Evolutionary conservation across 1,140 invertebrate genomes (phyloP), one percentile per base, ranked within the genome.

Genomic region (Alviniconcha marisindica): DNA sequence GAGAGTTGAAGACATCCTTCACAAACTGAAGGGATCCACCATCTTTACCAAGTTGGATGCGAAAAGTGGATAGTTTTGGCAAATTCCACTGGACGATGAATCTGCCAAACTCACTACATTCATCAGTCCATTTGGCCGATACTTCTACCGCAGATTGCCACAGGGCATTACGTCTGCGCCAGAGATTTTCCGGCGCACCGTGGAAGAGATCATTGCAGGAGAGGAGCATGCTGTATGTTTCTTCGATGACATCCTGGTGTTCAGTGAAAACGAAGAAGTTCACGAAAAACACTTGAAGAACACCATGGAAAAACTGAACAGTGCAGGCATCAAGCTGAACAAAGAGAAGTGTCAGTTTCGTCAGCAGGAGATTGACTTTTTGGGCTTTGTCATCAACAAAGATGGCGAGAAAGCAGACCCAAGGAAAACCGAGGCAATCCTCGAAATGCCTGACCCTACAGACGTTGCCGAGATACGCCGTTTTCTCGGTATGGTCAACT

Each of bases 51-150:
- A 77, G 31, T n/a, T 88, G 12, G 84, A 87, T 77, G 81, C 84
- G 0, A 78, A 40, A 2, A 71, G 28, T n/a, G 81, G 86, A 56
- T n/a, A n/a, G n/a, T 85, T 87, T 80, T 87, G 54, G 74, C 82
- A 88, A 42, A 48, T 88, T 14, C 79, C 40, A n/a, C 56, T 86
- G 1, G 83, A 82, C 7, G 15, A 71, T 54, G 74, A 78, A n/a
- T 83, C 38, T 56, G 71, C 48, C 24, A 66, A 83, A 40, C 71
- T 87, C 10, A 88, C 87, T 38, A 85, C 85, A 0, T 88, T 88
- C 78, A 89, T 88, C 44, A 87, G 84, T 1, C 93, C 93, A 18
- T 94, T 92, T 90, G 93, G 91, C 14, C 76, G 90, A 40, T 93
- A 84, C 79, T 87, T 66, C n/a, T 92, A 91, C 85, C 83, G 87